Conservation (phyloP, 1,140 invertebrate species). For the Sarcophaga peregrina region DNA sequence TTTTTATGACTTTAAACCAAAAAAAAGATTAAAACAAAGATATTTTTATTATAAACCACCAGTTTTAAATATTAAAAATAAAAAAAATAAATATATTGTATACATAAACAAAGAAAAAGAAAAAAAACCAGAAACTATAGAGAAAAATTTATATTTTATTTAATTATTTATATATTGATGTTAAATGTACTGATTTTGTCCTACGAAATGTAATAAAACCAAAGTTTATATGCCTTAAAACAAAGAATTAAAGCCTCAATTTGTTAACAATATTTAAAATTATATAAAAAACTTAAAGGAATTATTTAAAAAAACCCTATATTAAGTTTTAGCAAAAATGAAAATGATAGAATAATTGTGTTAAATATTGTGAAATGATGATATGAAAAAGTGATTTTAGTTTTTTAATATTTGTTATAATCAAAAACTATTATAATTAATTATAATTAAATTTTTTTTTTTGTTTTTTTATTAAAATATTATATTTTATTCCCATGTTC, state of each 20-base stretch:
- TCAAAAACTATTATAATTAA: too few species aligned
- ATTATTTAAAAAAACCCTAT: not conserved
- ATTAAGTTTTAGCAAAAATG: not conserved
- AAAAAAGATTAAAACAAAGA: not conserved
- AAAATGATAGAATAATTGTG: not conserved
- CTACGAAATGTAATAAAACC: not conserved
- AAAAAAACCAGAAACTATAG: too few species aligned
- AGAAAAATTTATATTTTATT: too few species aligned
- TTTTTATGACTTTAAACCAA: not conserved
- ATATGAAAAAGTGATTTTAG: too few species aligned
- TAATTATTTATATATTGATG: slow-evolving; percentile 5
- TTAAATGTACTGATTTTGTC: slow-evolving; percentile 22
- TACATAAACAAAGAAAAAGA: too few species aligned
- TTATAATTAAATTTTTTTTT: too few species aligned
- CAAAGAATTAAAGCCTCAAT: not conserved
- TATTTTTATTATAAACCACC: slow-evolving; percentile 4
- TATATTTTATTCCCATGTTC: too few species aligned
- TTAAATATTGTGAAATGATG: too few species aligned
- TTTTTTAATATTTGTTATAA: too few species aligned
- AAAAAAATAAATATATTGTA: not conserved
- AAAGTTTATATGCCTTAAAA: slow-evolving; percentile 12
- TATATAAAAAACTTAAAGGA: not conserved
- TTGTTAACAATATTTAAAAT: not conserved
- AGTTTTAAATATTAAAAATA: slow-evolving; percentile 2
- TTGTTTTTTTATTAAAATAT: too few species aligned